These are phyloP conservation scores for Melangyna quadrimaculata DNA, from an alignment of 2,888 invertebrate species.

Conservation along the genomic window DNA sequence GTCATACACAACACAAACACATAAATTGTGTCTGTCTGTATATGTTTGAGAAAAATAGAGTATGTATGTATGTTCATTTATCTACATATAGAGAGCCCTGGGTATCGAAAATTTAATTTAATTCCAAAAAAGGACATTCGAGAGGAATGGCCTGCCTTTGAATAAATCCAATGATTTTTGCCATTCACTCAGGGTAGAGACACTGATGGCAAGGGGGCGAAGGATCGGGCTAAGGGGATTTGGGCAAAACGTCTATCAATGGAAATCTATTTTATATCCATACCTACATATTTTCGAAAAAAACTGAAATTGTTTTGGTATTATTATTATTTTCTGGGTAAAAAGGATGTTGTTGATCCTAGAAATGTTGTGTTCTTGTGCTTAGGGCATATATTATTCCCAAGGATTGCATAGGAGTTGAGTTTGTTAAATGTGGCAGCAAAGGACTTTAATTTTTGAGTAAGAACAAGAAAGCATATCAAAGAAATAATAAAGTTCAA, in stretches of 20 bases:
- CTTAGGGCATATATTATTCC: background rate
- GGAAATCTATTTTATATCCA: slow-evolving; percentile 43
- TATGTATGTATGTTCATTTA: background rate
- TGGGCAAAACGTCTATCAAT: background rate
- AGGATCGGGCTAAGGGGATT: background rate
- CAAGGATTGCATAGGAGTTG: background rate
- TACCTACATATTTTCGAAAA: too few relatives aligned
- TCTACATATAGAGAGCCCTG: background rate
- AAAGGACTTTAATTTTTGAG: background rate
- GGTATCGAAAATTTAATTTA: slow-evolving; percentile 56
- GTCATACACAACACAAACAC: background rate
- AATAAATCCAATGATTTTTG: slow-evolving; percentile 47
- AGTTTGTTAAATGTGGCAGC: background rate
- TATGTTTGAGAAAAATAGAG: background rate
- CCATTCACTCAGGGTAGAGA: background rate
- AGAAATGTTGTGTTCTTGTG: background rate
- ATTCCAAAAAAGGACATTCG: slow-evolving; percentile 54
- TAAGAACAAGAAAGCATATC: background rate
- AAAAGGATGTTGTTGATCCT: background rate
- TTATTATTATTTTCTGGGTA: background rate
- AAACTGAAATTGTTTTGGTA: slow-evolving; percentile 5
- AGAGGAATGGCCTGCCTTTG: slow-evolving; percentile 30
- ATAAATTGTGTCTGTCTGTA: background rate
- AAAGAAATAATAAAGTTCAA: background rate
- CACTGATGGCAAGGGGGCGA: background rate